These are phyloP conservation scores for Scaptomyza polygonia DNA, from an alignment of 2,888 invertebrate species.

Conservation along the genomic window DNA sequence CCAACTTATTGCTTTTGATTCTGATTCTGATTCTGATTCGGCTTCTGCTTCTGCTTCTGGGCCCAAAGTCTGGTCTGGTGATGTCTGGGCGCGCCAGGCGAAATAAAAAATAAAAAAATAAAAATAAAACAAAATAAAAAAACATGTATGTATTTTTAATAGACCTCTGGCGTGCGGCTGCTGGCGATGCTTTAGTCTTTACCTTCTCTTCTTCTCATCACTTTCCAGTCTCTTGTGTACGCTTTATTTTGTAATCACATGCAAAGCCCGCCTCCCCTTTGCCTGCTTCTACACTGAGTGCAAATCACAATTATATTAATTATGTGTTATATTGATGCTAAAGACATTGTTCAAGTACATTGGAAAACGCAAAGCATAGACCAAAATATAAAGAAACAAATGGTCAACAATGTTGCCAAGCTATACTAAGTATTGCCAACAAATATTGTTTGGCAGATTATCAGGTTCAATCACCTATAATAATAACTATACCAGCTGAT, in stretches of 20 bases:
- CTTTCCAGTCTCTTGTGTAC: conserved; percentile 11
- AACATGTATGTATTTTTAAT: conserved; percentile 72
- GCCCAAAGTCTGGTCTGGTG: conserved; percentile 52
- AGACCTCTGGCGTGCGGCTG: conserved; percentile 55
- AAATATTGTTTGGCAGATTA: conserved; percentile 14
- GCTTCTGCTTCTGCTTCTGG: conserved; percentile 20
- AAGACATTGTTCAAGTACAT: conserved; percentile 41
- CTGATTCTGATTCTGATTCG: conserved; percentile 15
- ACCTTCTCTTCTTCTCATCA: conserved; percentile 6
- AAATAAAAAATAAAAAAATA: no score
- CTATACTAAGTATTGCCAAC: background rate
- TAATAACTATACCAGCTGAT: conserved; percentile 19
- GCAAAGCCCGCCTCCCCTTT: conserved; percentile 30
- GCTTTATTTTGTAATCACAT: conserved; percentile 54
- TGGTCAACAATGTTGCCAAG: conserved; percentile 8
- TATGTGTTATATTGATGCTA: conserved; percentile 73
- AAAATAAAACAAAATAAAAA: conserved; percentile 15
- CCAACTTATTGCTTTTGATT: conserved; percentile 48
- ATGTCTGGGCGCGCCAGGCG: conserved; percentile 55
- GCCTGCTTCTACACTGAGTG: conserved; percentile 1
- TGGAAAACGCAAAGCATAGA: background rate
- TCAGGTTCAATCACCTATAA: conserved; percentile 38
- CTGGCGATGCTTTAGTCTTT: conserved; percentile 19
- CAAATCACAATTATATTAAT: conserved; percentile 73
- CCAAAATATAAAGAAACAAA: background rate